Base-by-base conservation (phyloP, 1,140 invertebrate genomes). In the Neocloeon triangulifer region DNA sequence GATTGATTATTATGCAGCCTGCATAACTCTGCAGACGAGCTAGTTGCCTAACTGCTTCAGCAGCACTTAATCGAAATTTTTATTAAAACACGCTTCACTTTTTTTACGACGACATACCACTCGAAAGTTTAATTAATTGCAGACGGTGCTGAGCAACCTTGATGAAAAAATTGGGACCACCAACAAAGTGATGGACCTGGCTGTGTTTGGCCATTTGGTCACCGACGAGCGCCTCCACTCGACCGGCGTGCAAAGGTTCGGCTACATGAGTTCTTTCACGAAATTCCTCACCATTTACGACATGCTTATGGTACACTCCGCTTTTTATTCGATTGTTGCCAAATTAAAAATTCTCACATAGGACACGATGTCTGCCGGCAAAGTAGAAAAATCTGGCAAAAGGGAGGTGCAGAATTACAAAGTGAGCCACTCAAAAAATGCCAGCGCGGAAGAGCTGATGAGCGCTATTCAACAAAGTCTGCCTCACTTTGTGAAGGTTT, bases 161-260 rank as follows among this genome's bases (percentile, higher is more conserved):
- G 48, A 51, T 1, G 38, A 50, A 25, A 39, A 59, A 21, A 48
- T 64, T 20, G 47, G 54, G 2, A 26, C 58, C 4, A 30, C 34
- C 1, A 45, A 55, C 10, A 55, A 56, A 34, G 56, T 64, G 38
- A 30, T 55, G n/a, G 66, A 72, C 39, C 48, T 73, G 37, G 55
- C 65, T 0, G 41, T 72, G 8, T 68, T 59, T 40, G 69, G 69
- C 0, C 61, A 64, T 39, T 41, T 50, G 13, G 51, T 69, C 3
- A 49, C 60, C 2, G 59, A 61, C 29, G 55, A 62, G 9, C 47
- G 59, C 23, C 53, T 66, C 0, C 44, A 61, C 12, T 40, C 40
- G 12, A 46, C 52, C 1, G 60, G 55, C 0, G 23, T 55, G 6
- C 47, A 57, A 13, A 45, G 62, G 9, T 49, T 48, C 28, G 56